Evolutionary conservation across 2,113 vertebrate genomes (phyloP).

Genomic region (Tautogolabrus adspersus): DNA sequence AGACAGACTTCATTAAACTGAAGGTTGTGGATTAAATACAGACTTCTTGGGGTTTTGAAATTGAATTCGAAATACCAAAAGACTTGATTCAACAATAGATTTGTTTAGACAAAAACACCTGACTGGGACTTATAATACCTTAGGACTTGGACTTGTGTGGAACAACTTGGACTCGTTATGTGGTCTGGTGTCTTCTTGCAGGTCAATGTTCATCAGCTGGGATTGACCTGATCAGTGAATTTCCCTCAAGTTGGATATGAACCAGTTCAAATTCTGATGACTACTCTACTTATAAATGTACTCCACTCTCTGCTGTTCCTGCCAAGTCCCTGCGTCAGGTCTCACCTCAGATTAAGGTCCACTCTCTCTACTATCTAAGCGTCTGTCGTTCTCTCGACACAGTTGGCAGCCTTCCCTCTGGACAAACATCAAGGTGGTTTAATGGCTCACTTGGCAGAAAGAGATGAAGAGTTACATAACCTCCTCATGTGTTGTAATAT

Average conservation of each 20-base stretch:
- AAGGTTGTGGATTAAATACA: too few relatives aligned
- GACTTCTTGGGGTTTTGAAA: too few relatives aligned
- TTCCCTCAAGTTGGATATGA: constrained; percentile 11
- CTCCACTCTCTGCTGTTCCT: background rate
- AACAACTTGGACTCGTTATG: too few relatives aligned
- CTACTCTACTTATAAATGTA: background rate
- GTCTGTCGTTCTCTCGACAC: background rate
- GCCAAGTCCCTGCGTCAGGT: constrained; percentile 42
- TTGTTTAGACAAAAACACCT: too few relatives aligned
- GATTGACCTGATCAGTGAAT: background rate
- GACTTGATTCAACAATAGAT: too few relatives aligned
- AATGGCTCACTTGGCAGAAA: background rate
- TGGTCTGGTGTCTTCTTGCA: too few relatives aligned
- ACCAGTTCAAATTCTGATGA: constrained; percentile 22
- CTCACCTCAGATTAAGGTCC: constrained; percentile 3
- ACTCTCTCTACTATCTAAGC: background rate
- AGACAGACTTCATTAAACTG: too few relatives aligned
- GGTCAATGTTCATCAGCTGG: background rate
- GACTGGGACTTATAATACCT: too few relatives aligned
- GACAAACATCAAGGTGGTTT: background rate
- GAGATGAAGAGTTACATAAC: background rate
- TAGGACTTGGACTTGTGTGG: too few relatives aligned
- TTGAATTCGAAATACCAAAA: too few relatives aligned
- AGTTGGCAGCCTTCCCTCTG: background rate
- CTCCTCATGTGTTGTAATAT: background rate